A percentile compares a stretch with the other conserved stretches of the same genome.
These are phyloP conservation scores for Tromatobia lineatoria DNA, from an alignment of 2,888 invertebrate genomes.

Conservation along the genomic window DNA sequence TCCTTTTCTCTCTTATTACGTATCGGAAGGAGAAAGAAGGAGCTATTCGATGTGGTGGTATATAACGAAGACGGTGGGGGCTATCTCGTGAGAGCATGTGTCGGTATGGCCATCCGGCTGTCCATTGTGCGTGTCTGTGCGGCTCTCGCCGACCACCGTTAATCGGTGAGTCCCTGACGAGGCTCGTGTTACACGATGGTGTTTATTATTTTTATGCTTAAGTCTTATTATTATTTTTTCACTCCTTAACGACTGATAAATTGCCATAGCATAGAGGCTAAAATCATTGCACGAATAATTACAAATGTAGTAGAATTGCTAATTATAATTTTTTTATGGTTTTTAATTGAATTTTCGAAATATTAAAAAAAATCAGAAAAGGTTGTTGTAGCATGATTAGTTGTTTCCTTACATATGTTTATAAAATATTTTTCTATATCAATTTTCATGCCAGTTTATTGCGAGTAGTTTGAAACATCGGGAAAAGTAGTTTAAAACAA, in stretches of 20 bases:
- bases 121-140: constrained; percentile 39
- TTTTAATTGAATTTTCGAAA: neutral
- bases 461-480: too few relatives aligned
- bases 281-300: neutral
- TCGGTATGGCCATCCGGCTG: constrained; percentile 56
- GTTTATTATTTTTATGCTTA: too few relatives aligned
- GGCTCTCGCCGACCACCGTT: constrained; percentile 62
- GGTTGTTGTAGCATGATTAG: too few relatives aligned
- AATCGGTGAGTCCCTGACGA: constrained; percentile 52
- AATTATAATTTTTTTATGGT: neutral
- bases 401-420: too few relatives aligned
- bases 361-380: too few relatives aligned
- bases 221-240: neutral
- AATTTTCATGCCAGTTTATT: too few relatives aligned
- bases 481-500: too few relatives aligned
- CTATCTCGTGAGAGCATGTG: constrained; percentile 15
- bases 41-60: neutral
- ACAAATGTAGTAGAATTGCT: neutral
- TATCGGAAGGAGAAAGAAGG: constrained; percentile 33
- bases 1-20: constrained; percentile 23
- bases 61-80: neutral
- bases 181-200: constrained; percentile 62
- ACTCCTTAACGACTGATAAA: neutral
- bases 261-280: neutral
- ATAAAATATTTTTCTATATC: too few relatives aligned